Base-by-base conservation (phyloP, 2,888 invertebrate genomes). In the Pseudanteris insignis region DNA sequence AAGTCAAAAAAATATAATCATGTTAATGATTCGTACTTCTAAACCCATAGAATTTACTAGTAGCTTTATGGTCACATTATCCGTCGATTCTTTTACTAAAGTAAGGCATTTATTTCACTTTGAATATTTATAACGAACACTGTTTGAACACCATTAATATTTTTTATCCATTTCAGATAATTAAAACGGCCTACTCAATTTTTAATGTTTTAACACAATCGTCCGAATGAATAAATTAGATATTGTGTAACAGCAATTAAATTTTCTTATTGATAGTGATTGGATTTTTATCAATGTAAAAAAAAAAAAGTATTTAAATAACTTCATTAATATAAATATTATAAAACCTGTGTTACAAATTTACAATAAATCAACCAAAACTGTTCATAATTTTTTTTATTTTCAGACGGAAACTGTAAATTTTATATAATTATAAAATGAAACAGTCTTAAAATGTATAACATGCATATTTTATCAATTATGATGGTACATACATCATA, bases 381-480 rank as follows among this genome's bases (percentile, higher is more conserved):
- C n/a, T 25, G 2, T 32, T 40, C 14, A 54, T 46, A 54, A 44
- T 44, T 32, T 44, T 37, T 28, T 54, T 43, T 44, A 50, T 50
- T 50, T 40, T 40, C 33, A 41, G 28, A 18, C 41, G 1, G 9
- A 47, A 51, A 51, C 40, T 25, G 40, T 40, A 18, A 33, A 50
- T 50, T 50, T 50, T 26, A 50, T 43, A 53, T 30, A 53, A 30
- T 38, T 12, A 41, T 34, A 46, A 47, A 55, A 47, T 55, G 41
- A 48, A 50, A 32, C 37, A 50, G 47, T 44, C 21, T n/a, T 50
- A 44, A 58, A 64, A 66, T 74, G 68, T 69, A 74, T 74, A 75
- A 75, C 75, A 73, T 73, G 71, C 67, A 72, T 75, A 74, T 75
- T 76, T 69, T 50, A 77, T 75, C 75, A 71, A 73, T 75, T 71